Evolutionary conservation across 2,797 vertebrate species (phyloP).

Genomic region (Sebastes cheni): DNA sequence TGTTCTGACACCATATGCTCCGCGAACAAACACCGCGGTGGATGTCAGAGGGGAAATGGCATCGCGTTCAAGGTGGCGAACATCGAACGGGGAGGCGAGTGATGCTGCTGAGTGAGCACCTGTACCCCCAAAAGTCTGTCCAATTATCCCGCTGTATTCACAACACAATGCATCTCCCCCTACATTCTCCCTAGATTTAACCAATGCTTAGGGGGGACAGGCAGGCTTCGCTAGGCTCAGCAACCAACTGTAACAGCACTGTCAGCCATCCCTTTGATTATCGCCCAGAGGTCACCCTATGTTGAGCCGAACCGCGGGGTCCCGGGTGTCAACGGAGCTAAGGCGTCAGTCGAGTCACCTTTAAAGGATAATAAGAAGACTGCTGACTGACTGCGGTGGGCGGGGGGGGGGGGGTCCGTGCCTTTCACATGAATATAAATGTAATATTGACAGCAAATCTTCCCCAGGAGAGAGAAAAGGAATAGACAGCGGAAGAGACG

Average conservation of each 20-base stretch:
- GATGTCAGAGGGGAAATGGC: conserved; percentile 56
- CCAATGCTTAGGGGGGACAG: conserved; percentile 3
- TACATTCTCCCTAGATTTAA: conserved; percentile 46
- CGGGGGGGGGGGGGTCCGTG: conserved; percentile 46
- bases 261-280: conserved; percentile 73
- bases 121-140: conserved; percentile 53
- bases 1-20: conserved; percentile 61
- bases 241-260: conserved; percentile 51
- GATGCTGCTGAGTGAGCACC: conserved; percentile 66
- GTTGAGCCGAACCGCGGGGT: conserved; percentile 50
- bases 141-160: conserved; percentile 62
- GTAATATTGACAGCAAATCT: conserved; percentile 73
- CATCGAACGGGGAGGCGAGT: conserved; percentile 32
- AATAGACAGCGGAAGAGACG: conserved; percentile 37
- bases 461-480: conserved; percentile 51
- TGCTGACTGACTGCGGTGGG: conserved; percentile 74
- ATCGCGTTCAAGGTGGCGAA: conserved; percentile 52
- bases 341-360: conserved; percentile 76
- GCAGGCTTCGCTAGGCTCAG: conserved; percentile 43
- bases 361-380: conserved; percentile 72
- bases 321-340: conserved; percentile 30
- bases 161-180: conserved; percentile 3
- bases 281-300: conserved; percentile 62
- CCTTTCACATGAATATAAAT: conserved; percentile 76
- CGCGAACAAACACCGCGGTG: conserved; percentile 45